Base-by-base conservation (phyloP, 2,888 invertebrate species). In the Gasteruption jaculator region DNA sequence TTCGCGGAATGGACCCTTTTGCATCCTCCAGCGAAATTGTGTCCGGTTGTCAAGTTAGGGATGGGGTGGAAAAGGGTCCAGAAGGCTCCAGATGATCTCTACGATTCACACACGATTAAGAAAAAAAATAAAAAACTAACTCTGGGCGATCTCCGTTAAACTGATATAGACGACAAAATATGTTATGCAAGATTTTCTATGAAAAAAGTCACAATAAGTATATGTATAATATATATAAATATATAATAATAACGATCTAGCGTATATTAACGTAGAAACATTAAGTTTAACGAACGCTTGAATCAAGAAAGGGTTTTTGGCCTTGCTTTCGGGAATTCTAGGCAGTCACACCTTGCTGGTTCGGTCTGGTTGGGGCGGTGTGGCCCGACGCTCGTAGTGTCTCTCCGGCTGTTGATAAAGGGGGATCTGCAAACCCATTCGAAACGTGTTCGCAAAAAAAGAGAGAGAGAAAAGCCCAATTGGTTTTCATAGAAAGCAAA, bases 401-500 rank as follows among this genome's bases (percentile, higher is more conserved):
- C 75, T 75, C 72, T 75, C 74, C 69, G 76, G 76, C 73, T 77
- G 76, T 75, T 77, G 77, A 73, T 77, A 77, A 75, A 77, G 75
- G 73, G 78, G 78, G 71, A 78, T 77, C 78, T 77, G 76, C 71
- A 69, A 69, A 69, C 63, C 69, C 69, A 68, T 63, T 68, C 61
- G 64, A 67, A 54, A 68, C 60, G 66, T 66, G 68, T 68, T 66
- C 54, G 53, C 68, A 66, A n/a, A n/a, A n/a, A n/a, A n/a, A n/a
- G n/a, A n/a, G n/a, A n/a, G n/a, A n/a, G n/a, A n/a, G n/a, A n/a
- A n/a, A n/a, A n/a, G n/a, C n/a, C n/a, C n/a, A n/a, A n/a, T n/a
- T n/a, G n/a, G n/a, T n/a, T n/a, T n/a, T n/a, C n/a, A n/a, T n/a
- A n/a, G n/a, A n/a, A n/a, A n/a, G n/a, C n/a, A n/a, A n/a, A n/a